Evolutionary conservation across 2,113 vertebrate species (phyloP).

Genomic region (Nansenia antarctica): DNA sequence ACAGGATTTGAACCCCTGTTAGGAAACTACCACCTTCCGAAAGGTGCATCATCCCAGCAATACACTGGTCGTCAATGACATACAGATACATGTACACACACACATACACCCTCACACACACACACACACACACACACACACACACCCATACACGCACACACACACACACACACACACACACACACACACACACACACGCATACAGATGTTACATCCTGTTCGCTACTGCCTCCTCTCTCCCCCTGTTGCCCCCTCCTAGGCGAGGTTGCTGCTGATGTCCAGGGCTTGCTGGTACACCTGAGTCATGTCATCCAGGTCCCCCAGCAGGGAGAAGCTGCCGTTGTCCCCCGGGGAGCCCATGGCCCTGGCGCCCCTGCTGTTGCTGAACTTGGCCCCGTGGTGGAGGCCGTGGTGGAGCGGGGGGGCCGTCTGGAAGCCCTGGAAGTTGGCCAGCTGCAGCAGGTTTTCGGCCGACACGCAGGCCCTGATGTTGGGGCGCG

Average conservation of each 20-base stretch:
- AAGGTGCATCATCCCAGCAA: conserved; percentile 69
- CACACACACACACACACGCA: conserved; percentile 19
- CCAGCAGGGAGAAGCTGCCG: conserved; percentile 92
- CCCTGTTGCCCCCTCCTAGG: conserved; percentile 44
- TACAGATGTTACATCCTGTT: not conserved
- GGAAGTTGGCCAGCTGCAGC: conserved; percentile 86
- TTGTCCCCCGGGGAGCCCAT: conserved; percentile 83
- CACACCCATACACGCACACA: not conserved
- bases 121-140: conserved; percentile 1
- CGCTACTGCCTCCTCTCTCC: conserved; percentile 42
- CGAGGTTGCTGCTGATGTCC: conserved; percentile 92
- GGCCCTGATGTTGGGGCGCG: conserved; percentile 85
- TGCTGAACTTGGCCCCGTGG: conserved; percentile 84
- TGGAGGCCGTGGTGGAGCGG: too few relatives aligned
- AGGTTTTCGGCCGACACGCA: conserved; percentile 95
- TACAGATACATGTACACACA: conserved; percentile 27
- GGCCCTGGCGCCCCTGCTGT: conserved; percentile 69
- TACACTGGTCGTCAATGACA: conserved; percentile 75
- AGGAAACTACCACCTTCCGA: conserved; percentile 43
- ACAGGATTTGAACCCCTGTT: conserved; percentile 43
- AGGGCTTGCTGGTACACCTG: conserved; percentile 99
- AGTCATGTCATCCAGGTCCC: conserved; percentile 97
- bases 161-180: conserved; percentile 32
- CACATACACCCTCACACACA: conserved; percentile 19
- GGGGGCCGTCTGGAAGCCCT: conserved; percentile 83